These are phyloP conservation scores for Hirtodrosophila alboralis DNA, from an alignment of 2,888 invertebrate genomes.

Conservation along the genomic window DNA sequence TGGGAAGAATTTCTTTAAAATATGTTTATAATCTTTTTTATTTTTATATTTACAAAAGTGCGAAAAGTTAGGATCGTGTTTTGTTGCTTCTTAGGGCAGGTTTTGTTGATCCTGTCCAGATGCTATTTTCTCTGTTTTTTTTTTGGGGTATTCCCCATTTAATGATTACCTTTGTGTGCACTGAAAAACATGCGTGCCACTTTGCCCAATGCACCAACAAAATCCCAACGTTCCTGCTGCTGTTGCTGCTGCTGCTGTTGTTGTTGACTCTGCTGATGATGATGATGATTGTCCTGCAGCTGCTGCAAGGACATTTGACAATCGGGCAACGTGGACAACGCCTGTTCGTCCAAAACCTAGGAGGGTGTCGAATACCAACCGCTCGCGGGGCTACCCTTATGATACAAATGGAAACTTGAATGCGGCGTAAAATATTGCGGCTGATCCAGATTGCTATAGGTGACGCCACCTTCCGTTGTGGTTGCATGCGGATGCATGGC, in stretches of 20 bases:
- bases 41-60: background rate
- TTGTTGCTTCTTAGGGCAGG: background rate
- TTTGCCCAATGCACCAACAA: constrained; percentile 80
- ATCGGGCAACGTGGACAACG: constrained; percentile 40
- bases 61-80: too few species aligned
- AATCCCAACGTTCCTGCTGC: constrained; percentile 74
- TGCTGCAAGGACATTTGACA: constrained; percentile 43
- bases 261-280: constrained; percentile 15
- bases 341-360: constrained; percentile 84
- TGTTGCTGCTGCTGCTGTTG: constrained; percentile 20
- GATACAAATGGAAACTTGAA: constrained; percentile 95
- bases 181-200: constrained; percentile 81
- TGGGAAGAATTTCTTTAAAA: constrained; percentile 7
- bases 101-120: constrained; percentile 36
- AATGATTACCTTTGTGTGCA: constrained; percentile 68
- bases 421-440: constrained; percentile 93
- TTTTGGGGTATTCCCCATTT: constrained; percentile 23
- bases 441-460: constrained; percentile 88
- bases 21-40: constrained; percentile 1
- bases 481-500: constrained; percentile 86
- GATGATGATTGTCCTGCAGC: constrained; percentile 27
- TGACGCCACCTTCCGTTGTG: constrained; percentile 88
- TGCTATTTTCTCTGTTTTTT: constrained; percentile 6
- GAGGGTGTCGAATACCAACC: constrained; percentile 92
- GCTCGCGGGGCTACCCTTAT: constrained; percentile 88